A percentile compares a stretch with the other conserved stretches of the same genome.
phyloP scores from a whole-genome alignment of 2,113 vertebrate genomes.

The Gobio gobio region DNA sequence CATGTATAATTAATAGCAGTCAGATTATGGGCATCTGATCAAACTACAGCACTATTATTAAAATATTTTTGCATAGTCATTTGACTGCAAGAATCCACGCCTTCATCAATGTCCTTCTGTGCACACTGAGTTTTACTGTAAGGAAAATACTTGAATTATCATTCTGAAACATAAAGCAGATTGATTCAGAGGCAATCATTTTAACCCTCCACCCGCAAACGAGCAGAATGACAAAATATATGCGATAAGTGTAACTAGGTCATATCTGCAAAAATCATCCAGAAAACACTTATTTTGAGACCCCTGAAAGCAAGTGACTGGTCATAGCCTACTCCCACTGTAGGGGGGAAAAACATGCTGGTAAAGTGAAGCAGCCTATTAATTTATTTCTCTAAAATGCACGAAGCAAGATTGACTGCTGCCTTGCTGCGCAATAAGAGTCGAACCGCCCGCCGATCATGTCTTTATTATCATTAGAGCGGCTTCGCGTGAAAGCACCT shows the following conservation, averaged over 20 bases:
- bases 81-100: constrained; percentile 17
- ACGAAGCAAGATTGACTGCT: background rate
- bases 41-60: background rate
- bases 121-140: background rate
- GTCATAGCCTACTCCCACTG: background rate
- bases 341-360: background rate
- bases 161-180: background rate
- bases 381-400: background rate
- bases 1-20: background rate
- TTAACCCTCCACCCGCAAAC: background rate
- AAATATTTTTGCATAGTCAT: background rate
- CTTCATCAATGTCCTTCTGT: background rate
- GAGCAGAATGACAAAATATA: background rate
- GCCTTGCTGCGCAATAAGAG: constrained; percentile 7
- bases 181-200: background rate
- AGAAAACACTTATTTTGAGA: background rate
- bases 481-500: background rate
- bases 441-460: background rate
- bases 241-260: constrained; percentile 2
- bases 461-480: background rate
- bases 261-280: background rate
- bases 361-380: background rate
- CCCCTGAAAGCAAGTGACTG: background rate
- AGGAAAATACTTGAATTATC: background rate
- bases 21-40: background rate